Evolutionary conservation across 2,113 vertebrate species (phyloP).

Genomic region (Nerophis lumbriciformis): DNA sequence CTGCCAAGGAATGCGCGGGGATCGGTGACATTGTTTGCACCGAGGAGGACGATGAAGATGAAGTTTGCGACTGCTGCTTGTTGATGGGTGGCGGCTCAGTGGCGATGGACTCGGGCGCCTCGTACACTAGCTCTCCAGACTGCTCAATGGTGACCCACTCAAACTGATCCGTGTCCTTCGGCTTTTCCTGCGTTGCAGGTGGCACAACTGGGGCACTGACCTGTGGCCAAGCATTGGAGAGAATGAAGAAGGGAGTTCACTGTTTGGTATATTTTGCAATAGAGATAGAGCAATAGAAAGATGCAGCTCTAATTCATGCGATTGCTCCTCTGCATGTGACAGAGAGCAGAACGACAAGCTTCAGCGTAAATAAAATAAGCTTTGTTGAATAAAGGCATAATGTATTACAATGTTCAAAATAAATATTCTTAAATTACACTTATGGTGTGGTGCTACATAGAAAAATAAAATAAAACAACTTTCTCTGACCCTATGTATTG

Average conservation of each 20-base stretch:
- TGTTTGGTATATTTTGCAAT: too few relatives aligned
- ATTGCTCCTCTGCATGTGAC: too few relatives aligned
- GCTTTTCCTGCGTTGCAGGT: constrained; percentile 89
- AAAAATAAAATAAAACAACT: too few relatives aligned
- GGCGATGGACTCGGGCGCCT: constrained; percentile 92
- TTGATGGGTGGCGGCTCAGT: constrained; percentile 92
- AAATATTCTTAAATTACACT: too few relatives aligned
- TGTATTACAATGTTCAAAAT: too few relatives aligned
- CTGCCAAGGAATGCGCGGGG: constrained; percentile 94
- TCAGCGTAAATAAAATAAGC: too few relatives aligned
- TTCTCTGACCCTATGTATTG: too few relatives aligned
- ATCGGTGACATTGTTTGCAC: constrained; percentile 98
- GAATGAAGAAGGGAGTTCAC: not conserved
- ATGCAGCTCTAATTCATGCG: too few relatives aligned
- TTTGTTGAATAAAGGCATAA: too few relatives aligned
- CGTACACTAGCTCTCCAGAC: constrained; percentile 93
- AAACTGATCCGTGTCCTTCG: constrained; percentile 97
- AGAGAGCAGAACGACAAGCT: too few relatives aligned
- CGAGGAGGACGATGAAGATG: constrained; percentile 62
- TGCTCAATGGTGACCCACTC: constrained; percentile 99
- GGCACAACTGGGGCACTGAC: constrained; percentile 93
- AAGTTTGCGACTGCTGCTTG: constrained; percentile 63
- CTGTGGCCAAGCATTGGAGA: constrained; percentile 55
- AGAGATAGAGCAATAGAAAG: too few relatives aligned
- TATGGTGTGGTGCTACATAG: too few relatives aligned